Conservation (phyloP, 1,140 invertebrate genomes). For the Eriosoma lanigerum region DNA sequence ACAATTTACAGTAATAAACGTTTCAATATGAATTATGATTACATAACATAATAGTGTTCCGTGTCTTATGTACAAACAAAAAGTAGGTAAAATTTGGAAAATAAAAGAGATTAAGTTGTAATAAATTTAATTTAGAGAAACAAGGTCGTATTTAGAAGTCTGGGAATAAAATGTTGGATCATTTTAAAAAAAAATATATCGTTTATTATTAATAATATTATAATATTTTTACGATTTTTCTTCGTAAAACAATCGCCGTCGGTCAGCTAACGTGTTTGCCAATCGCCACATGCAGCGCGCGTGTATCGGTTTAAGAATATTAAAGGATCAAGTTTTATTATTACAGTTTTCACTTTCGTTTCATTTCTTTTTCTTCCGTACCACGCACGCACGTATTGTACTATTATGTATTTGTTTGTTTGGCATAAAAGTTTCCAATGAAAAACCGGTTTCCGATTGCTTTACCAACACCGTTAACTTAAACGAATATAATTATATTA, state of each 20-base stretch:
- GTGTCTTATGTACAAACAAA: not conserved
- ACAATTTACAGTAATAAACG: not conserved
- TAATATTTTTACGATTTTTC: not conserved
- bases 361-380: constrained; percentile 9
- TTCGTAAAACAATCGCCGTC: not conserved
- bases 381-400: not conserved
- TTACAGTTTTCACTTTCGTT: constrained; percentile 11
- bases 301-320: not conserved
- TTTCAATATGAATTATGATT: not conserved
- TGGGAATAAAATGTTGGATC: not conserved
- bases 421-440: constrained; percentile 37
- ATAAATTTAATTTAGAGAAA: not conserved
- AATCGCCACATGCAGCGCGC: not conserved
- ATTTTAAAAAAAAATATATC: not conserved
- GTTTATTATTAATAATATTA: not conserved
- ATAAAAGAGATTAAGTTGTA: not conserved
- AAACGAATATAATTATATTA: not conserved
- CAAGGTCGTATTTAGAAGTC: not conserved
- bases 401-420: too few relatives aligned
- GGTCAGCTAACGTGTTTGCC: not conserved
- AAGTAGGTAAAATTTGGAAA: not conserved
- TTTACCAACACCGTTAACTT: not conserved
- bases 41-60: not conserved
- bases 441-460: constrained; percentile 18
- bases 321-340: not conserved